A percentile compares a stretch with the other conserved stretches of the same genome.
Evolutionary conservation across 2,113 vertebrate genomes (phyloP).

Genomic region (Propithecus coquereli): DNA sequence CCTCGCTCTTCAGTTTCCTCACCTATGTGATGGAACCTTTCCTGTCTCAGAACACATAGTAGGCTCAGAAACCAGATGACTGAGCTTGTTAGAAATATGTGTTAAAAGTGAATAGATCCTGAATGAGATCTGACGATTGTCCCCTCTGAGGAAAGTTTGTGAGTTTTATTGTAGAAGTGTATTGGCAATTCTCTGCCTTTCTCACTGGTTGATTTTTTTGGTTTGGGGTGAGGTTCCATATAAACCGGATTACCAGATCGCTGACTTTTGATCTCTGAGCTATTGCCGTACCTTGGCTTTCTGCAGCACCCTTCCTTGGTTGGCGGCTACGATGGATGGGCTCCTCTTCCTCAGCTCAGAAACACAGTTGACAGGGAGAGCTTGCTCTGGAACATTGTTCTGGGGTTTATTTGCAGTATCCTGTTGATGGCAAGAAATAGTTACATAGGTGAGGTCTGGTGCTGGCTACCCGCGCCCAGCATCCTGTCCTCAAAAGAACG

Average conservation of each 20-base stretch:
- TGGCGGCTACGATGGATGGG: constrained; percentile 89
- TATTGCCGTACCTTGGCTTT: constrained; percentile 91
- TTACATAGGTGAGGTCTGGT: neutral
- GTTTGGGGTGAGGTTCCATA: neutral
- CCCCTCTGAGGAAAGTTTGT: neutral
- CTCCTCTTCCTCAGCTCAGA: constrained; percentile 91
- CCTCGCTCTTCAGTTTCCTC: neutral
- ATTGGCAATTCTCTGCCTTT: neutral
- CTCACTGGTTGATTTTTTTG: neutral
- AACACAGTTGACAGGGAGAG: constrained; percentile 92
- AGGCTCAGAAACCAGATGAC: neutral
- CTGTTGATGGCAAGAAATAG: constrained; percentile 61
- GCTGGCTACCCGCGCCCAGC: neutral
- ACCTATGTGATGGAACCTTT: neutral
- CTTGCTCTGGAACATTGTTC: constrained; percentile 83
- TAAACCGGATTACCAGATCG: neutral
- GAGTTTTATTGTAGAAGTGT: neutral
- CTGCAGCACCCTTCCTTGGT: constrained; percentile 92
- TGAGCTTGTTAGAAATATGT: neutral
- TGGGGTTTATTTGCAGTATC: constrained; percentile 82
- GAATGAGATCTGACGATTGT: neutral
- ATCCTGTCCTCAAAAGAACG: neutral
- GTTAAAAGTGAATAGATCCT: neutral
- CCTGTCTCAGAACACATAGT: neutral
- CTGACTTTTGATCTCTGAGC: neutral